phyloP scores from a whole-genome alignment of 2,797 vertebrate species.

The Gadopsis bispinosus region DNA sequence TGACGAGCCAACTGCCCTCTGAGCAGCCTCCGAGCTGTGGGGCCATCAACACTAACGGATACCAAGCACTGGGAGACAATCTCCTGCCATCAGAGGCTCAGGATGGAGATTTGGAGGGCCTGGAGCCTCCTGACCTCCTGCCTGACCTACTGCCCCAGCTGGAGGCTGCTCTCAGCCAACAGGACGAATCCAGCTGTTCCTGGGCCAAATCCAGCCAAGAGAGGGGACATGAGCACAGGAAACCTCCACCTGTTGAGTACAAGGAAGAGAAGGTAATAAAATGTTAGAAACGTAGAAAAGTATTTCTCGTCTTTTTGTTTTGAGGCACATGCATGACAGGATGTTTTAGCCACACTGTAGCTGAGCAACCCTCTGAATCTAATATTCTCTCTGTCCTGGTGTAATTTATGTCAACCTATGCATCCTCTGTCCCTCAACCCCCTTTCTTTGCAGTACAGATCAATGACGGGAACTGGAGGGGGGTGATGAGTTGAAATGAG shows the following conservation, averaged over 20 bases:
- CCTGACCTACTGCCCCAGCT: slow-evolving; percentile 94
- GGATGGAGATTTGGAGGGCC: slow-evolving; percentile 88
- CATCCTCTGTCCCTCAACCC: neutral
- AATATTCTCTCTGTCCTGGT: neutral
- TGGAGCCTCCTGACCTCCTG: slow-evolving; percentile 92
- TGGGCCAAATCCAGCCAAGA: slow-evolving; percentile 77
- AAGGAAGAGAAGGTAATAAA: slow-evolving; percentile 75
- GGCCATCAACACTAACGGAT: slow-evolving; percentile 87
- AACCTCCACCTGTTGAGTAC: slow-evolving; percentile 63
- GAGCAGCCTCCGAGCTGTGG: slow-evolving; percentile 88
- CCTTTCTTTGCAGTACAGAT: neutral
- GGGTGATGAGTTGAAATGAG: slow-evolving; percentile 5
- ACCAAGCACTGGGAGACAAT: slow-evolving; percentile 89
- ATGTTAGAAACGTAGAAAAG: neutral
- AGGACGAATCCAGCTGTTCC: slow-evolving; percentile 82
- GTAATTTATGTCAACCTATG: neutral
- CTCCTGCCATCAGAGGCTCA: slow-evolving; percentile 90
- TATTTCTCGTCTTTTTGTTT: neutral
- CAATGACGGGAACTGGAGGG: neutral
- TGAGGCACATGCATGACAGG: neutral
- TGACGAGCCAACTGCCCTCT: slow-evolving; percentile 82
- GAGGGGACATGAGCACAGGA: slow-evolving; percentile 53
- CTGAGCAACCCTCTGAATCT: neutral
- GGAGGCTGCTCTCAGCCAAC: slow-evolving; percentile 91
- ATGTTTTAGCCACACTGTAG: neutral